These are phyloP conservation scores for Scolopax mira DNA, from an alignment of 2,113 vertebrate species.

Conservation along the genomic window DNA sequence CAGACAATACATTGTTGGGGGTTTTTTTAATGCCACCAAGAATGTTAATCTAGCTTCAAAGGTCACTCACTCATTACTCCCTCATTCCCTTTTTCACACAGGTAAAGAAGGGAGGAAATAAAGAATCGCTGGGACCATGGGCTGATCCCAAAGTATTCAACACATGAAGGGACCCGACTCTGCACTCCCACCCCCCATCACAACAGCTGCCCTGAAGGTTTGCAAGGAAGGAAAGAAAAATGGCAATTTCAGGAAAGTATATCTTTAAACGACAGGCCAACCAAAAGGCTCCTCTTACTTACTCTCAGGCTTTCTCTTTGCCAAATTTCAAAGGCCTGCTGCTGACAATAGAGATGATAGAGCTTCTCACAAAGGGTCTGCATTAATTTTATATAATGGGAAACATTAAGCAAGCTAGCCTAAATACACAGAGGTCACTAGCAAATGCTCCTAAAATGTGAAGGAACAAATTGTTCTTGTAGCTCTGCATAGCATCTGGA, in stretches of 20 bases:
- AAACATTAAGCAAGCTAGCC: background rate
- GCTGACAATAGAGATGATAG: background rate
- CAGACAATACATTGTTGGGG: background rate
- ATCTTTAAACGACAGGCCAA: background rate
- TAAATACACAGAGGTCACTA: background rate
- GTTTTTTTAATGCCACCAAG: slow-evolving; percentile 20
- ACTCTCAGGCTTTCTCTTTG: background rate
- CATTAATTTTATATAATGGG: background rate
- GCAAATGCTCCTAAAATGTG: background rate
- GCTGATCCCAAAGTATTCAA: background rate
- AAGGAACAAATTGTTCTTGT: background rate
- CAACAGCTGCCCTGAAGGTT: background rate
- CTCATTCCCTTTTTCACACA: background rate
- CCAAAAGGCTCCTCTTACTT: background rate
- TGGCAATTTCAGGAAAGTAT: background rate
- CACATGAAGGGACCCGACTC: background rate
- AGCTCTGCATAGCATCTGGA: background rate
- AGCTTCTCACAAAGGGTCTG: background rate
- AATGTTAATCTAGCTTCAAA: slow-evolving; percentile 57
- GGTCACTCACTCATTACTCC: background rate
- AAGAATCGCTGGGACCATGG: background rate
- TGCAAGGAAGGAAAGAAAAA: background rate
- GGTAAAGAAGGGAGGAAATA: background rate
- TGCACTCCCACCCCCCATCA: background rate
- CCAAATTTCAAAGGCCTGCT: background rate